phyloP scores from a whole-genome alignment of 23 tunicate genomes.

The Botrylloides violaceus region DNA sequence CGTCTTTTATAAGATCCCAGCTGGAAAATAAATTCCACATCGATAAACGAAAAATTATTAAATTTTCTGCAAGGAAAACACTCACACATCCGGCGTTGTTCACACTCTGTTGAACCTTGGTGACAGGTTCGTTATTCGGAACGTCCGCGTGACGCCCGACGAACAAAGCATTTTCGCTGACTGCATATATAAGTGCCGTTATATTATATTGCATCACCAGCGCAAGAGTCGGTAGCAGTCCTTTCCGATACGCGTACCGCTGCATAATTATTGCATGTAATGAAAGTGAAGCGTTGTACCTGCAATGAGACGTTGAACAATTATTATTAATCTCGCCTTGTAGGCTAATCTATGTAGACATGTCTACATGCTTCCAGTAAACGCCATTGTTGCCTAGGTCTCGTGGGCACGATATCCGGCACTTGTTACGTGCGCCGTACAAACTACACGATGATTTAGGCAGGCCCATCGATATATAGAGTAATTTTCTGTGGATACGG shows the following conservation, averaged over 20 bases:
- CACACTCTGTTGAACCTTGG: background rate
- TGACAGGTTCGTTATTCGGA: background rate
- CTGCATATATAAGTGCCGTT: constrained; percentile 51
- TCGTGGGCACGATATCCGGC: too few species aligned
- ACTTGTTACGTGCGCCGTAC: too few species aligned
- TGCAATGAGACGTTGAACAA: background rate
- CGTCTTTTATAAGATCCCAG: background rate
- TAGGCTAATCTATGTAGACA: too few species aligned
- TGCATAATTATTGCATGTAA: constrained; percentile 36
- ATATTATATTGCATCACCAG: constrained; percentile 42
- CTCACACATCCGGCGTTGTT: background rate
- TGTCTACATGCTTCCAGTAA: too few species aligned
- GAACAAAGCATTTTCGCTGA: constrained; percentile 46
- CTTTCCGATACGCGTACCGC: constrained; percentile 56
- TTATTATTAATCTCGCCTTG: too few species aligned
- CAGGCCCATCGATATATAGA: too few species aligned
- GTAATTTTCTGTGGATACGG: too few species aligned
- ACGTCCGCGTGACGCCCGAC: constrained; percentile 33
- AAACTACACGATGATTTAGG: too few species aligned
- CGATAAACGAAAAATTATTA: too few species aligned
- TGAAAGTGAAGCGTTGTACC: background rate
- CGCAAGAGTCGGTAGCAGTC: constrained; percentile 38
- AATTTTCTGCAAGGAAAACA: background rate
- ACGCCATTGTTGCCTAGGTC: too few species aligned
- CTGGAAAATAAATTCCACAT: too few species aligned